Evolutionary conservation across 2,797 vertebrate species (phyloP), one percentile per base, ranked within the genome.

Genomic region (Crocidura indochinensis): DNA sequence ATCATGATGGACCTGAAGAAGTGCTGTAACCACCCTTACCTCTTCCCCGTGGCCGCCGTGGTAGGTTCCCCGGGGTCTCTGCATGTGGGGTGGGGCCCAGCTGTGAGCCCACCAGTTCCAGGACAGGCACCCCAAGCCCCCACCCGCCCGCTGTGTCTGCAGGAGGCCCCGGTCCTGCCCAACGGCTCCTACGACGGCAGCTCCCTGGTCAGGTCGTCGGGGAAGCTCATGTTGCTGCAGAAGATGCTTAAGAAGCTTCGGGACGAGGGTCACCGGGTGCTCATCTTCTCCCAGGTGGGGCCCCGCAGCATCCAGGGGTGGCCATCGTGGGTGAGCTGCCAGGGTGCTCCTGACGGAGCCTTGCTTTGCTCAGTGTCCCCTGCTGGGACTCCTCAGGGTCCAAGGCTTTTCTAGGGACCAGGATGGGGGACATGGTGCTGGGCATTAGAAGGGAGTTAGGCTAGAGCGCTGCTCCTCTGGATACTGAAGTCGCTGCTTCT

Each of bases 1-100:
- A 99, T 99, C 95, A 99, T 99, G 99, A 99, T 99, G 99, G 99
- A 99, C 96, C 97, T 99, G 97, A 99, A 99, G 98, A 99, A 99
- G 95, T 99, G 99, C 95, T 99, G 99, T 95, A 99, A 99, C 94
- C 99, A 99, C 74, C 99, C 99, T 0, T 99, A 99, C 97, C 98
- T 99, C 96, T 99, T 99, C 94, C 99, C 99, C 0, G 99, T 99
- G 96, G 99, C 99, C 0, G 99, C 19, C 1, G 22, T 87, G 53
- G 51, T 1, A n/a, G 51, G 38, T 10, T 51, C 49, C n/a, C 85
- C 49, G 49, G 10, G 49, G 49, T 15, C 49, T 51, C 49, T 8
- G 7, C 38, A 5, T 38, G 38, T 5, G 5, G 38, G 38, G 38
- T 38, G 38, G 38, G 38, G 38, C 38, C 38, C 38, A 38, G 38